Evolutionary conservation across 2,113 vertebrate genomes (phyloP), one percentile per base, ranked within the genome.

Genomic region (Colaptes auratus): DNA sequence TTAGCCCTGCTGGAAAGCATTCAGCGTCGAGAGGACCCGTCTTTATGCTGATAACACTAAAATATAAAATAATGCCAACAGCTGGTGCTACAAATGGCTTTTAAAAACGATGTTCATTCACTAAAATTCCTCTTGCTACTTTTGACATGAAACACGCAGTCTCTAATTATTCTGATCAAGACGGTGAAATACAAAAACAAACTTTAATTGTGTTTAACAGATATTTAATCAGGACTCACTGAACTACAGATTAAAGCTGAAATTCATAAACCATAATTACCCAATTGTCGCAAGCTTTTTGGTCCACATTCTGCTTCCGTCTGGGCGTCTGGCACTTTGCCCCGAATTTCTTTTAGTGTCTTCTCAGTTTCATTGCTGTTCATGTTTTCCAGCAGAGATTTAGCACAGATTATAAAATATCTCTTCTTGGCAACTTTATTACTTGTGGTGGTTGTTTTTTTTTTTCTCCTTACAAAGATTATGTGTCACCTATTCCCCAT

Each of bases 261-360:
- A 98, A 98, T 98, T 98, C 98, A 98, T 98, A 98, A 98, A 98
- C 98, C 98, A 98, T 98, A 98, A 98, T 98, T 98, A 98, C 97
- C 98, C 98, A 98, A 98, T 98, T 98, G 98, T 98, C 97, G 98
- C 97, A 98, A 98, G 98, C 98, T 98, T 98, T 97, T 98, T 98
- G 98, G 98, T 98, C 98, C 98, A 98, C 97, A 98, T 98, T 98
- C 97, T 98, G 98, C 97, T 98, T 98, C 98, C 97, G 98, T 98
- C 98, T 98, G 98, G 98, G 98, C 97, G 98, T 97, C 97, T 98
- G 98, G 98, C 98, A 98, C 97, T 97, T 97, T 98, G 98, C 98
- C 98, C 98, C 97, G 97, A 98, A 98, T 98, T 98, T 98, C 98
- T 98, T 98, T 98, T 98, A 98, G 97, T 98, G 97, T 98, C 98